These are phyloP conservation scores for Osmoderma eremita DNA, from an alignment of 2,888 invertebrate species.

Conservation along the genomic window DNA sequence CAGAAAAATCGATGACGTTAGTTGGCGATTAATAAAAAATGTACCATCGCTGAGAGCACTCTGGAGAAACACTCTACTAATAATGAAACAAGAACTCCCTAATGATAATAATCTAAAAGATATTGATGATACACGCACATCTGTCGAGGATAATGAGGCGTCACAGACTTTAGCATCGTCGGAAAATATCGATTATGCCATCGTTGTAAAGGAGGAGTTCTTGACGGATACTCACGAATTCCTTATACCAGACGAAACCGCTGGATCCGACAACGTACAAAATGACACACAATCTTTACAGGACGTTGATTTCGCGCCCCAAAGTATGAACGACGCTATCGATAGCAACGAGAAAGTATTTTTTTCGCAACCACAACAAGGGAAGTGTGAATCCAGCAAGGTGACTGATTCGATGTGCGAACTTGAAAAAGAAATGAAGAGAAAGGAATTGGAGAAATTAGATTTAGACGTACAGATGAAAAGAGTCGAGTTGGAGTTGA, in stretches of 20 bases:
- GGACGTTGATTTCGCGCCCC: background rate
- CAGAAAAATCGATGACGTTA: slow-evolving; percentile 30
- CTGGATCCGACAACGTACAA: background rate
- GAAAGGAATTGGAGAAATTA: slow-evolving; percentile 36
- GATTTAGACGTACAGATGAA: slow-evolving; percentile 37
- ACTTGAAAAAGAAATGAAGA: slow-evolving; percentile 31
- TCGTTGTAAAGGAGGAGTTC: slow-evolving; percentile 15
- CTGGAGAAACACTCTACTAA: slow-evolving; percentile 10
- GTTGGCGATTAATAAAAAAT: slow-evolving; percentile 29
- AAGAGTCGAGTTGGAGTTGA: slow-evolving; percentile 30
- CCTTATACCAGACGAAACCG: background rate
- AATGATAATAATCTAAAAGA: background rate
- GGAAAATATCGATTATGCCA: background rate
- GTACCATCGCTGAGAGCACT: slow-evolving; percentile 23
- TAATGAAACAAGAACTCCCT: background rate
- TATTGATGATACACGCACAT: background rate
- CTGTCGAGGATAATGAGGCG: background rate
- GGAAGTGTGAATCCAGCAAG: background rate
- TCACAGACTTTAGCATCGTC: background rate
- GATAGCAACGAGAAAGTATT: background rate
- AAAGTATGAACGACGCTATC: background rate
- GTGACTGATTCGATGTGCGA: background rate
- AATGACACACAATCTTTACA: background rate
- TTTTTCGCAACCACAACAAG: background rate
- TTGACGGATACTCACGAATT: background rate